Base-by-base conservation (phyloP, 2,888 invertebrate species). In the Andrena praecox region DNA sequence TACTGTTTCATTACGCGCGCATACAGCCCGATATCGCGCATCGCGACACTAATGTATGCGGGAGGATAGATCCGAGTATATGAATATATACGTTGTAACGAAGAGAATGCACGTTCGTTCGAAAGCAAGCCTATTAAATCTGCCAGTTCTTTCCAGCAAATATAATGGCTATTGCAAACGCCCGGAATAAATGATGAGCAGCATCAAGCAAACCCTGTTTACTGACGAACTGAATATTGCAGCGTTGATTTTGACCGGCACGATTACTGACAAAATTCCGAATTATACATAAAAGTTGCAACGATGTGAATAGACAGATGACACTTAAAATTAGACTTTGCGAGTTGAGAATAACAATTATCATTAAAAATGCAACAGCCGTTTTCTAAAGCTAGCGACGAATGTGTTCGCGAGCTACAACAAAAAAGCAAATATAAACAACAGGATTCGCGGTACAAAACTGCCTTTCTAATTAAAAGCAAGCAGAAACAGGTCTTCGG, bases 381-480 rank as follows among this genome's bases (percentile, higher is more conserved):
- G 3, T 42, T 42, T 12, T 42, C 12, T 12, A 12, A 42, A 42
- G 42, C 12, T 12, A 12, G 42, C 42, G 42, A 42, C 4, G 42
- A 42, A 12, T 42, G 12, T 42, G 12, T 16, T 24, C 16, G 1
- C 2, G 20, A 48, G 33, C 50, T 64, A 64, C 3, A 29, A 42
- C n/a, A n/a, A 8, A 24, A 27, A 31, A 33, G 48, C 35, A 1
- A 12, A 54, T 33, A 35, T 3, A 72, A 35, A 63, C 12, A 74
- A 42, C 7, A 16, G 10, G 20, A 20, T 35, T 6, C n/a, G 27
- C 16, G 42, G 29, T 10, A 16, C 7, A 16, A 75, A 68, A 68
- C 35, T 10, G 52, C 20, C 29, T 29, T 29, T 56, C n/a, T 54
- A 67, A 79, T 79, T 79, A 71, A 72, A 79, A 79, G 60, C 80